These are phyloP conservation scores for Tragopan temminckii DNA, from an alignment of 2,797 vertebrate species.

Conservation along the genomic window DNA sequence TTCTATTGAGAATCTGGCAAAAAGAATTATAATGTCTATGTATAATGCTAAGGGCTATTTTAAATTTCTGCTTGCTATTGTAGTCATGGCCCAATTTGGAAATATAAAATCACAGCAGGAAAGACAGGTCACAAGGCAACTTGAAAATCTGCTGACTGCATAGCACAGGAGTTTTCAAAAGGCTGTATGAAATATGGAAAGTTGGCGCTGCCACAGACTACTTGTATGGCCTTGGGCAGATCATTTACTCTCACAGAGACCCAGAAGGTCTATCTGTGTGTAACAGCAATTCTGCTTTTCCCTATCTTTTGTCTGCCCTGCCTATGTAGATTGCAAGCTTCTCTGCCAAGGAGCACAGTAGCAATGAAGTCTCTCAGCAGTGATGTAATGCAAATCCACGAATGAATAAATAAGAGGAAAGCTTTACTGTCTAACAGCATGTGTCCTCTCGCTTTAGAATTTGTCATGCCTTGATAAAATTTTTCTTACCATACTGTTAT, in stretches of 20 bases:
- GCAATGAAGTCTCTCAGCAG: not conserved
- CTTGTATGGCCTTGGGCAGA: not conserved
- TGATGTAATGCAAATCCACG: not conserved
- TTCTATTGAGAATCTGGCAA: conserved; percentile 37
- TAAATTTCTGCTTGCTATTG: conserved; percentile 51
- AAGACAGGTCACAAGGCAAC: conserved; percentile 53
- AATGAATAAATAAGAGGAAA: conserved; percentile 5
- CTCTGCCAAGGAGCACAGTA: not conserved
- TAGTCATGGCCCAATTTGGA: conserved; percentile 39
- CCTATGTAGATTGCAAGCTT: not conserved
- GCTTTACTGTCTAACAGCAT: not conserved
- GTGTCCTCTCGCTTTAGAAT: conserved; percentile 9
- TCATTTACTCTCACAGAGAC: not conserved
- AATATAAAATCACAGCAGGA: not conserved
- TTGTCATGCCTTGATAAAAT: conserved; percentile 18
- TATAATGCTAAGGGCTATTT: not conserved
- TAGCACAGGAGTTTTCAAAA: not conserved
- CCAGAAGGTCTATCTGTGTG: not conserved
- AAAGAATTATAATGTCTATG: not conserved
- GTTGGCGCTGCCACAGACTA: not conserved
- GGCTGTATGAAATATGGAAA: not conserved
- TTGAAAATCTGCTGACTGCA: not conserved
- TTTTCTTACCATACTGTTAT: conserved; percentile 15
- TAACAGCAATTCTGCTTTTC: not conserved
- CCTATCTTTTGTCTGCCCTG: not conserved